Percentiles rank a stretch among this genome's conserved stretches.
Evolutionary conservation across 2,797 vertebrate genomes (phyloP).

Genomic region (Picus viridis): DNA sequence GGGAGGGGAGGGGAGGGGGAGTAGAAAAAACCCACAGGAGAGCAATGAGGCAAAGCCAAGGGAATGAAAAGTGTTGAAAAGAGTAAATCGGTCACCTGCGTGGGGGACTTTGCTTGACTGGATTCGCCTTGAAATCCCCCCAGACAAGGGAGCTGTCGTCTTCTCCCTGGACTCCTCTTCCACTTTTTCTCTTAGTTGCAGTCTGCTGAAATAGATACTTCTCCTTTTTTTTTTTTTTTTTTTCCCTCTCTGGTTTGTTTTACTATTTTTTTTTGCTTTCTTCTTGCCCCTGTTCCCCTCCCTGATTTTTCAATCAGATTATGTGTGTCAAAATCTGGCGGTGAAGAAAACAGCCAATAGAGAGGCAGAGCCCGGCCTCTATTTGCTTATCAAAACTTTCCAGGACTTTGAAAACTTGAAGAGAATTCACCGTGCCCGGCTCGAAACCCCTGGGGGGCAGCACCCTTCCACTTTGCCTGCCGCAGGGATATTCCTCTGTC

Average conservation of each 20-base stretch:
- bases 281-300: conserved; percentile 77
- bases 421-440: conserved; percentile 42
- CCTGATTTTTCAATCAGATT: conserved; percentile 89
- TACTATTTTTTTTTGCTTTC: too few relatives aligned
- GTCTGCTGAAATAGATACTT: conserved; percentile 75
- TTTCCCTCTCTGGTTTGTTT: too few relatives aligned
- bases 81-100: conserved; percentile 75
- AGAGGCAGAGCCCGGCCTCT: conserved; percentile 39
- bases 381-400: conserved; percentile 86
- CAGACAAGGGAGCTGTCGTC: background rate
- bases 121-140: conserved; percentile 29
- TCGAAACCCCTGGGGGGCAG: conserved; percentile 10
- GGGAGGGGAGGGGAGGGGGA: background rate
- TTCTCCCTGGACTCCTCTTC: conserved; percentile 28
- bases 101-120: conserved; percentile 50
- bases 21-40: background rate
- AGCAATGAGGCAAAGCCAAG: background rate
- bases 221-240: conserved; percentile 67
- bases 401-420: conserved; percentile 73
- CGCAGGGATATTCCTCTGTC: conserved; percentile 28
- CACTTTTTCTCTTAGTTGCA: conserved; percentile 47
- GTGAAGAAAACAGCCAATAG: conserved; percentile 78
- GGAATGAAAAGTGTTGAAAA: background rate
- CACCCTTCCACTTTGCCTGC: conserved; percentile 26
- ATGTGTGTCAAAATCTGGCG: conserved; percentile 88